Percentiles rank a stretch among this genome's conserved stretches.
phyloP scores from a whole-genome alignment of 1,140 invertebrate species.

The Sitobion miscanthi region DNA sequence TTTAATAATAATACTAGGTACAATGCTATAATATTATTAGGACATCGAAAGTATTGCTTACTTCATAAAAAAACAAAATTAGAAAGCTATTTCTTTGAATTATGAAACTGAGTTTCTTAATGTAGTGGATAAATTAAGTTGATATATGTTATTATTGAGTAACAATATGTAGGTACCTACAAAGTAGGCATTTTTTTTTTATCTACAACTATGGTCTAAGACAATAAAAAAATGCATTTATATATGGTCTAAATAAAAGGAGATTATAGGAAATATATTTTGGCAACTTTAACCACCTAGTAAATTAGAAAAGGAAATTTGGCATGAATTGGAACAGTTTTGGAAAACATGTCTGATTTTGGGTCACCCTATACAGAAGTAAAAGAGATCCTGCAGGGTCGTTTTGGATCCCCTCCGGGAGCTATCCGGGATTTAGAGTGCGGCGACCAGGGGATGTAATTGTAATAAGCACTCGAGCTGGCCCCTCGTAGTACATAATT shows the following conservation, averaged over 20 bases:
- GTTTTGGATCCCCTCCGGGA: conserved; percentile 50
- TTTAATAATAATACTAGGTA: neutral
- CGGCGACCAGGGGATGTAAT: conserved; percentile 46
- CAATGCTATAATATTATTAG: neutral
- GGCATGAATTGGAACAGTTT: conserved; percentile 9
- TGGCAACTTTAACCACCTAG: neutral
- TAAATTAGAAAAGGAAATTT: neutral
- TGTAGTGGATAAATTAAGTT: neutral
- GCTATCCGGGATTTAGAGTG: conserved; percentile 48
- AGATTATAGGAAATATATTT: neutral
- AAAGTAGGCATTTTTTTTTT: neutral
- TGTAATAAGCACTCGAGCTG: conserved; percentile 54
- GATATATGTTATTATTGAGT: neutral
- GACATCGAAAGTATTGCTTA: neutral
- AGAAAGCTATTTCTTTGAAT: neutral
- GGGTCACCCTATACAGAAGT: conserved; percentile 11
- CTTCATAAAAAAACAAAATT: neutral
- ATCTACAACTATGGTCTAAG: neutral
- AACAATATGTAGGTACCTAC: neutral
- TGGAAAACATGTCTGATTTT: conserved; percentile 1
- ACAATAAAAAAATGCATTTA: neutral
- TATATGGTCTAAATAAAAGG: neutral
- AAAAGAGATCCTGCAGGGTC: conserved; percentile 9
- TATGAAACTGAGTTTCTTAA: neutral
- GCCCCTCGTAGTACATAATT: conserved; percentile 37